These are phyloP conservation scores for Ferdinandea cuprea DNA, from an alignment of 2,888 invertebrate genomes.

Conservation along the genomic window DNA sequence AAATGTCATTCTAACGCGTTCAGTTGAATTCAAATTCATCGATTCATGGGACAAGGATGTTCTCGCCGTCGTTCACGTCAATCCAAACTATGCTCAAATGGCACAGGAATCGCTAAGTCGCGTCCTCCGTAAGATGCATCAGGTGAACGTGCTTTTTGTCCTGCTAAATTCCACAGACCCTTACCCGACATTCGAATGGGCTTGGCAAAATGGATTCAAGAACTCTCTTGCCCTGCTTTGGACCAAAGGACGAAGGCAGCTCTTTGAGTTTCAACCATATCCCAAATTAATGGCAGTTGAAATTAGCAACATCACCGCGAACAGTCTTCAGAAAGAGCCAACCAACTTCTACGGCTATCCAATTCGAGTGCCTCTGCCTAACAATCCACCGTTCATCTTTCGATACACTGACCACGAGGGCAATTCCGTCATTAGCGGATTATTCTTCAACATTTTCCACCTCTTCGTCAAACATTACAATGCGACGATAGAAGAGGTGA, in stretches of 20 bases:
- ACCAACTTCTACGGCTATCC: background rate
- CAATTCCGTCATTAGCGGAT: background rate
- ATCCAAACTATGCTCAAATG: background rate
- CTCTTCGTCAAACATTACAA: background rate
- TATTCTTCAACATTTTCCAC: background rate
- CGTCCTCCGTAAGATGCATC: background rate
- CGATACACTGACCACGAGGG: background rate
- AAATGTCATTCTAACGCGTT: background rate
- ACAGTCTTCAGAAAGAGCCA: background rate
- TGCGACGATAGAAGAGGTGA: background rate
- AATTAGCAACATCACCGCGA: background rate
- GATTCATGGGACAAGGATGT: background rate
- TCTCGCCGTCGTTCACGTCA: background rate
- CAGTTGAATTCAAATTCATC: background rate
- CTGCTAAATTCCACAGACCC: background rate
- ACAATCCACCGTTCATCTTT: background rate
- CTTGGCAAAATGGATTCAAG: background rate
- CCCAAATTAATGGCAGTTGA: background rate
- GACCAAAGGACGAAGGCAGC: background rate
- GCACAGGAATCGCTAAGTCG: background rate
- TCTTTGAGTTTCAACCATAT: background rate
- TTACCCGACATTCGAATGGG: background rate
- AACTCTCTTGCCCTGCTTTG: background rate
- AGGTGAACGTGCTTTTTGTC: constrained; percentile 2
- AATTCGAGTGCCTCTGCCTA: background rate